These are phyloP conservation scores for Amaurobius ferox DNA, from an alignment of 2,888 invertebrate genomes.

Conservation along the genomic window DNA sequence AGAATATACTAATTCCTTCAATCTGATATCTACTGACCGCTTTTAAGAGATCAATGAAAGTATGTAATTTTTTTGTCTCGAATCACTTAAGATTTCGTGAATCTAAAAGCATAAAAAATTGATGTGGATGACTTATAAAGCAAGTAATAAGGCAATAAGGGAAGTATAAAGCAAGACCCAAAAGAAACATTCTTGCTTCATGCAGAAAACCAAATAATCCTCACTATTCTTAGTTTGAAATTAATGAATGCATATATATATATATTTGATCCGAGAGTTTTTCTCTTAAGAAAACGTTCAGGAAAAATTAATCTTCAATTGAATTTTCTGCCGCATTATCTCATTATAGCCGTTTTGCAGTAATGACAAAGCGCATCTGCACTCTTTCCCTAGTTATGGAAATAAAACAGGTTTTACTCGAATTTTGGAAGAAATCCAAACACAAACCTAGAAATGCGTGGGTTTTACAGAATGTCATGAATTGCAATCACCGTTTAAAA, in stretches of 20 bases:
- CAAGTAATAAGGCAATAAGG: too few relatives aligned
- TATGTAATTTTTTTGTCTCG: too few relatives aligned
- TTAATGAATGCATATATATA: background rate
- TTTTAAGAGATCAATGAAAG: too few relatives aligned
- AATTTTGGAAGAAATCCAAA: constrained; percentile 7
- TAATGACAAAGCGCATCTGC: background rate
- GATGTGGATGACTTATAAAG: too few relatives aligned
- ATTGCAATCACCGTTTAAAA: background rate
- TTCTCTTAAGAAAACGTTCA: background rate
- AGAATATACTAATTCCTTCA: too few relatives aligned
- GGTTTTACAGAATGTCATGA: background rate
- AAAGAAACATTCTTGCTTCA: too few relatives aligned
- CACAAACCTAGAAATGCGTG: background rate
- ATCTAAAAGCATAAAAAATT: too few relatives aligned
- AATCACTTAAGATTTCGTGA: too few relatives aligned
- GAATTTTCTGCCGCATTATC: background rate
- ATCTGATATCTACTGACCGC: too few relatives aligned
- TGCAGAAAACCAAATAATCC: too few relatives aligned
- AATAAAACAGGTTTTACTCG: constrained; percentile 2
- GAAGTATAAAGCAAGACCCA: too few relatives aligned
- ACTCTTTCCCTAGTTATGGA: background rate
- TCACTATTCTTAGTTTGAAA: background rate
- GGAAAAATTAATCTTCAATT: background rate
- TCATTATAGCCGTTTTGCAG: background rate
- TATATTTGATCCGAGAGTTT: background rate